Percentiles rank a stretch among this genome's conserved stretches.
Evolutionary conservation across 1,140 invertebrate genomes (phyloP).

Genomic region (Harpegnathos saltator): DNA sequence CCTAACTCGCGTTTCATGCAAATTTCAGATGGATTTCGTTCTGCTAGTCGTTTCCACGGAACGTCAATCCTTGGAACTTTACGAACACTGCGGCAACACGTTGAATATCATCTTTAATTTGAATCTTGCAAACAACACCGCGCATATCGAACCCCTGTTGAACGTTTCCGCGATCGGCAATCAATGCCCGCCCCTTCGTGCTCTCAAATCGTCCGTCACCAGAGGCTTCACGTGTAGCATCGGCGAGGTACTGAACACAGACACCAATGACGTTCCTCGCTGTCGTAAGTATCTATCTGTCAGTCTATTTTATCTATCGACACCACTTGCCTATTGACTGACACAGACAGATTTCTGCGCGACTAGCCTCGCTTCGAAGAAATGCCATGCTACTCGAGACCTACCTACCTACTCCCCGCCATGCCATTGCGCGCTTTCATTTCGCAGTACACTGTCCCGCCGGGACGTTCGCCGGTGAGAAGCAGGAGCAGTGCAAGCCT

Average conservation of each 20-base stretch:
- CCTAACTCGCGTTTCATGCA: neutral
- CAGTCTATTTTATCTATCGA: too few species aligned
- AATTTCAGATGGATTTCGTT: conserved; percentile 91
- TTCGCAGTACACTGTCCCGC: conserved; percentile 98
- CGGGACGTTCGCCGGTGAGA: conserved; percentile 96
- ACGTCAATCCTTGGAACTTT: conserved; percentile 94
- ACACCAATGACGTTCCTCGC: conserved; percentile 95
- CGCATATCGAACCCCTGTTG: conserved; percentile 94
- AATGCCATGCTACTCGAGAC: too few species aligned
- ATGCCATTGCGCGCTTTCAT: too few species aligned
- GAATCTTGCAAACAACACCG: conserved; percentile 93
- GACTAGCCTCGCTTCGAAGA: too few species aligned
- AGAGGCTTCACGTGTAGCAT: conserved; percentile 96
- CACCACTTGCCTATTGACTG: too few species aligned
- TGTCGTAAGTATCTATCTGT: conserved; percentile 94
- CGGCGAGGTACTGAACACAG: conserved; percentile 97
- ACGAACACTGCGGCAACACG: conserved; percentile 97
- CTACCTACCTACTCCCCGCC: too few species aligned
- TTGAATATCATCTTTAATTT: conserved; percentile 97
- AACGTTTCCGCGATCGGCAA: conserved; percentile 96
- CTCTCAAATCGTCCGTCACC: conserved; percentile 93
- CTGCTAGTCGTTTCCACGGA: conserved; percentile 95
- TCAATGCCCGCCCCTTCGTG: conserved; percentile 95
- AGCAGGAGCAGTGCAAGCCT: conserved; percentile 94
- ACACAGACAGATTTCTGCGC: too few species aligned